Base-by-base conservation (phyloP, 1,140 invertebrate genomes). In the Capitella teleta region DNA sequence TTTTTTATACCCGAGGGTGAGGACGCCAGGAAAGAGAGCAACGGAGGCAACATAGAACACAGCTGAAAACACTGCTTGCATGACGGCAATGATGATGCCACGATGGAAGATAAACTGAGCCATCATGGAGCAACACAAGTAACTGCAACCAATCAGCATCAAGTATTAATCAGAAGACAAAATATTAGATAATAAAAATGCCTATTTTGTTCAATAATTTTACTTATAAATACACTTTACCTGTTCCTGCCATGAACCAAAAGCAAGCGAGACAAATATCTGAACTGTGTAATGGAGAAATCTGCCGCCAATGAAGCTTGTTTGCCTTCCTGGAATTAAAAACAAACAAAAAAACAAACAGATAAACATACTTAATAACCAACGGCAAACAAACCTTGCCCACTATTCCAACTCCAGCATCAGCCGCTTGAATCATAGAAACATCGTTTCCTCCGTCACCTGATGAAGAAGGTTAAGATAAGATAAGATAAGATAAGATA, bases 1-100 rank as follows among this genome's bases (percentile, higher is more conserved):
- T n/a, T n/a, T n/a, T n/a, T n/a, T n/a, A n/a, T n/a, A 86, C 78
- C 93, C 94, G 52, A 99, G 91, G 88, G 98, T 95, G 12, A 99
- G 79, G 63, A 98, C 89, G 18, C 95, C 94, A 72, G 96, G 96
- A 75, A 98, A 98, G 5, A 99, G 77, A 5, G 92, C 85, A 28
- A 98, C 87, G 3, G 92, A 96, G 23, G 93, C 91, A 65, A 98
- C 87, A 75, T 98, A 98, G 75, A 98, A 98, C 6, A 98, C 91
- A 23, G 93, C 91, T 16, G 90, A 97, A 73, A 98, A 99, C 19
- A 98, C 86, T 5, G 93, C 96, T 68, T 98, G 95, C 85, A 99
- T 95, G 12, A 90, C 94, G 6, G 93, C 94, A 47, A 98, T 98
- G 61, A 98, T 97, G 32, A 98, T 78, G 47, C 95, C 95, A 38